Percentiles rank a stretch among this genome's conserved stretches.
Evolutionary conservation across 2,113 vertebrate genomes (phyloP).

Genomic region (Cryptomyrus ogoouensis): DNA sequence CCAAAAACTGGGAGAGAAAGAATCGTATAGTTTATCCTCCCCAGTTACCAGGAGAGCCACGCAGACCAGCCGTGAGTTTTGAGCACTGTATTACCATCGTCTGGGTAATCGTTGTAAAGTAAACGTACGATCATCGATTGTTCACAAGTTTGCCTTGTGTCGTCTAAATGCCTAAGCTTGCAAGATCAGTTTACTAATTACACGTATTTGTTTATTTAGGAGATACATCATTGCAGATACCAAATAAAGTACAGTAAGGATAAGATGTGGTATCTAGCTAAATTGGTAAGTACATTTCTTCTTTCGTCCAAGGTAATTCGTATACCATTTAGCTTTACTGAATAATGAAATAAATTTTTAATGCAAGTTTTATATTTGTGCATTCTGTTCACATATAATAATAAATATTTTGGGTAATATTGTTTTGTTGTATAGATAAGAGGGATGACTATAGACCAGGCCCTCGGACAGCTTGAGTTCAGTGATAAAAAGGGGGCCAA

Average conservation of each 20-base stretch:
- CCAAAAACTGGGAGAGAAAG: slow-evolving; percentile 75
- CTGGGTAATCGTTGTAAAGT: background rate
- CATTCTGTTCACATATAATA: background rate
- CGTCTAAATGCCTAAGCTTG: background rate
- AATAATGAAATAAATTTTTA: background rate
- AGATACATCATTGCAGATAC: slow-evolving; percentile 80
- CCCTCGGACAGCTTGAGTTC: slow-evolving; percentile 85
- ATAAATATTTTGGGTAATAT: background rate
- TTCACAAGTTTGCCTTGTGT: background rate
- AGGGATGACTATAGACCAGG: slow-evolving; percentile 89
- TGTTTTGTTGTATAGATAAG: slow-evolving; percentile 60
- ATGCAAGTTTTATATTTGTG: background rate
- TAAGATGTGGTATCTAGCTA: slow-evolving; percentile 98
- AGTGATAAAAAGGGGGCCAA: slow-evolving; percentile 93
- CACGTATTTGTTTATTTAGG: slow-evolving; percentile 54
- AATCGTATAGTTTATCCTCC: slow-evolving; percentile 77
- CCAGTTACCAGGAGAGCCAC: slow-evolving; percentile 74
- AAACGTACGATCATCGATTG: background rate
- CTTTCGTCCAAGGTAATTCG: background rate
- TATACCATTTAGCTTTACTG: background rate
- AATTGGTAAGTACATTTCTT: slow-evolving; percentile 68
- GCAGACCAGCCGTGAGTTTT: slow-evolving; percentile 79
- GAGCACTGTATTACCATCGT: background rate
- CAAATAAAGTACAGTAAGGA: slow-evolving; percentile 96
- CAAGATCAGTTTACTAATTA: background rate